Percentiles rank a stretch among this genome's conserved stretches.
Evolutionary conservation across 2,113 vertebrate species (phyloP).

Genomic region (Prinia subflava): DNA sequence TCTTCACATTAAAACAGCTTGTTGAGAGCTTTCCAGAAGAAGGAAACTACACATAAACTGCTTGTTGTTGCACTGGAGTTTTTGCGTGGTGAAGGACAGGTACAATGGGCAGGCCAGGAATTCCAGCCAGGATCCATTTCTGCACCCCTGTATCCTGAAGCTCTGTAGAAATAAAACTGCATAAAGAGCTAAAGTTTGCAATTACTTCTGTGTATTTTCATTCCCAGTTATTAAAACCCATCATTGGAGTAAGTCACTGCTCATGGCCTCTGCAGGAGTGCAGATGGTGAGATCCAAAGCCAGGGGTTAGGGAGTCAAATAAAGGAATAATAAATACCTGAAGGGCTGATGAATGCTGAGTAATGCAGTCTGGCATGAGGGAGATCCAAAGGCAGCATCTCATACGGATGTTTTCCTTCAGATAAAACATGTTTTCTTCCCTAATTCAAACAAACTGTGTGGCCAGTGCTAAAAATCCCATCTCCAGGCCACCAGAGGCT

Average conservation of each 20-base stretch:
- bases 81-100: neutral
- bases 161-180: neutral
- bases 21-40: neutral
- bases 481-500: neutral
- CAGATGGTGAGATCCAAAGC: neutral
- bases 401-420: neutral
- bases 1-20: neutral
- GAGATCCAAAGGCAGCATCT: neutral
- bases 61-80: neutral
- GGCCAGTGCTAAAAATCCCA: neutral
- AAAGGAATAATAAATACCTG: neutral
- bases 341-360: neutral
- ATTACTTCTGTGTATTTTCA: neutral
- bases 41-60: neutral
- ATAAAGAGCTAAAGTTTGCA: neutral
- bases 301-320: neutral
- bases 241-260: neutral
- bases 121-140: neutral
- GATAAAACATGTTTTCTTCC: neutral
- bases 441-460: neutral
- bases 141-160: neutral
- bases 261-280: rapidly evolving
- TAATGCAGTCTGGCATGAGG: neutral
- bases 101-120: neutral
- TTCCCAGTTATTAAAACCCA: neutral